Evolutionary conservation across 1,140 invertebrate genomes (phyloP).

Genomic region (Halesus radiatus): DNA sequence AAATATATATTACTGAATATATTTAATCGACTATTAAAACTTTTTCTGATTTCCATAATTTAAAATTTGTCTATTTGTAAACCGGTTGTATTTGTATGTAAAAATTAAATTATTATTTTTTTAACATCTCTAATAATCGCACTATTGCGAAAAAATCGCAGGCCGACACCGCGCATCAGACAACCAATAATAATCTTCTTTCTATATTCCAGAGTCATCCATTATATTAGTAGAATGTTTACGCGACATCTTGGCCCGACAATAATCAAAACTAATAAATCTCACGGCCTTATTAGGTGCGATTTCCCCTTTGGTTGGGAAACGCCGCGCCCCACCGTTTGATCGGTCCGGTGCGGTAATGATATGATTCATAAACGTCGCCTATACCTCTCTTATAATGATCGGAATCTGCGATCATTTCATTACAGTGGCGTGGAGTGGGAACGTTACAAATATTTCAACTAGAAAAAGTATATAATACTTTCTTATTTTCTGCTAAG

Average conservation of each 20-base stretch:
- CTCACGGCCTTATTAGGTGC: constrained; percentile 26
- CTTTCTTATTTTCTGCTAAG: too few species aligned
- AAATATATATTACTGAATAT: too few species aligned
- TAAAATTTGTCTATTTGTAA: too few species aligned
- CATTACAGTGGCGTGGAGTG: constrained; percentile 16
- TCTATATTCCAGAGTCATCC: background rate
- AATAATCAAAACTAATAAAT: background rate
- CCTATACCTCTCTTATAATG: constrained; percentile 52
- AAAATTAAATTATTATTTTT: background rate
- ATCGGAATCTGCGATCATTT: constrained; percentile 51
- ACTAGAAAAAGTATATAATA: too few species aligned
- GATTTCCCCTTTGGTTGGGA: background rate
- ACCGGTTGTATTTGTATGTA: too few species aligned
- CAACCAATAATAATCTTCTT: background rate
- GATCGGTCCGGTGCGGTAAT: constrained; percentile 41
- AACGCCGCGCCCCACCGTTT: constrained; percentile 29
- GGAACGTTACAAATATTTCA: background rate
- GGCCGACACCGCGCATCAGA: background rate
- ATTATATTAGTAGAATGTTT: background rate
- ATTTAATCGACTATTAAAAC: too few species aligned
- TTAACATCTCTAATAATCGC: background rate
- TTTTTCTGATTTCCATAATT: too few species aligned
- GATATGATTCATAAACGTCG: constrained; percentile 54
- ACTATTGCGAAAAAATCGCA: background rate
- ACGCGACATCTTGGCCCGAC: constrained; percentile 9